These are phyloP conservation scores for Drosophila lacicola DNA, from an alignment of 2,888 invertebrate genomes.

Conservation along the genomic window DNA sequence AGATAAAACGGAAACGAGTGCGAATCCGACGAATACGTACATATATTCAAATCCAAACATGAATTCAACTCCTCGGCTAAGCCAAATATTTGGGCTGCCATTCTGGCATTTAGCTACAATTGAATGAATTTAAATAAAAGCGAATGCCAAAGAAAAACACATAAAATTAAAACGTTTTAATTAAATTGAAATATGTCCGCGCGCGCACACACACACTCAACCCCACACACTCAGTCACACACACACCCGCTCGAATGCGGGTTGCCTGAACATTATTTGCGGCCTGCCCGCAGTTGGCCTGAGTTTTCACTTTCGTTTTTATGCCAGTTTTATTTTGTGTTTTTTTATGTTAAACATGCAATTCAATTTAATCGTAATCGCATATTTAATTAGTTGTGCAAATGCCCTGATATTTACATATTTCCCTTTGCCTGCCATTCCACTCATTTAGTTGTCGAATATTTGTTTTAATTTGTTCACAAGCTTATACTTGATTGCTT, in stretches of 20 bases:
- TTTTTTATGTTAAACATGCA: constrained; percentile 35
- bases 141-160: constrained; percentile 28
- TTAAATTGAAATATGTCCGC: constrained; percentile 61
- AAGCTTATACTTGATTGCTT: not conserved
- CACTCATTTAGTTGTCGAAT: constrained; percentile 14
- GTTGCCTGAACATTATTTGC: constrained; percentile 11
- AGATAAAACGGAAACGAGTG: constrained; percentile 13
- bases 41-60: constrained; percentile 14
- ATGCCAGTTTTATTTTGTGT: constrained; percentile 12
- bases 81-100: constrained; percentile 39
- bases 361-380: constrained; percentile 60
- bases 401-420: constrained; percentile 31
- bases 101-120: constrained; percentile 40
- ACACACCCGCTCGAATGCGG: not conserved
- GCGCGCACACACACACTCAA: constrained; percentile 2
- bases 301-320: constrained; percentile 19
- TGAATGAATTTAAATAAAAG: constrained; percentile 37
- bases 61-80: constrained; percentile 11
- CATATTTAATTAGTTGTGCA: constrained; percentile 65
- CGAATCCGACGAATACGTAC: constrained; percentile 1
- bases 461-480: constrained; percentile 19
- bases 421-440: constrained; percentile 16
- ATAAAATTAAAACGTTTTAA: constrained; percentile 59
- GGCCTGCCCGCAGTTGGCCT: not conserved
- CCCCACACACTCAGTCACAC: constrained; percentile 1